Conservation (phyloP, 2,888 invertebrate genomes). For the Leucania comma region DNA sequence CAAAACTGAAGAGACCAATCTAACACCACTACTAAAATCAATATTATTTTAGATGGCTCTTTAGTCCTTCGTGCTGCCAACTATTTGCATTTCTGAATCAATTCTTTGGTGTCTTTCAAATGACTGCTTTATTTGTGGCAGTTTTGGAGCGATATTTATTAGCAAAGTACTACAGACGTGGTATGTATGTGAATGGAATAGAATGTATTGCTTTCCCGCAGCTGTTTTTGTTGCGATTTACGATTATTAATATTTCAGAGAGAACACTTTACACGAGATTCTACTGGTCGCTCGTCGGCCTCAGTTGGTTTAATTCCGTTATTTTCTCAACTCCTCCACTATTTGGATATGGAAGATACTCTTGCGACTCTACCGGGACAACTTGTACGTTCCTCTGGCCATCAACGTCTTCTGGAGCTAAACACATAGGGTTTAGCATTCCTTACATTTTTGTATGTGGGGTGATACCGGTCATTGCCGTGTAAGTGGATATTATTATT, state of each 20-base stretch:
- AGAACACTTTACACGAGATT: conserved; percentile 82
- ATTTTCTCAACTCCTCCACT: conserved; percentile 87
- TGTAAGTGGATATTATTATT: conserved; percentile 77
- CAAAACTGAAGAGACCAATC: not conserved
- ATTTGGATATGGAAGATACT: conserved; percentile 87
- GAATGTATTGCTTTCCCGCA: not conserved
- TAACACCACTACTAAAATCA: not conserved
- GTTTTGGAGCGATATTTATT: conserved; percentile 89
- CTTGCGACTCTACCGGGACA: conserved; percentile 88
- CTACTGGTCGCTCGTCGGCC: conserved; percentile 84
- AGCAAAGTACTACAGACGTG: conserved; percentile 85
- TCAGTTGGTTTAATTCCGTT: conserved; percentile 84
- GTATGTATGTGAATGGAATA: conserved; percentile 70
- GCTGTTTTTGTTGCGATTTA: conserved; percentile 17
- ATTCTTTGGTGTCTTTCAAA: conserved; percentile 90
- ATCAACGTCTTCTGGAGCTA: conserved; percentile 77
- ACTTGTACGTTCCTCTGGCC: conserved; percentile 88
- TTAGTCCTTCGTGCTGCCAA: conserved; percentile 89
- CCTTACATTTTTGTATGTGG: conserved; percentile 85
- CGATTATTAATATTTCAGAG: conserved; percentile 75
- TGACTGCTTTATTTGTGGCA: conserved; percentile 85
- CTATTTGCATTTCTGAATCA: conserved; percentile 90
- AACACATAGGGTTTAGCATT: conserved; percentile 84
- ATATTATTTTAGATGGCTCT: conserved; percentile 88
- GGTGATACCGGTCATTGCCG: conserved; percentile 82